Base-by-base conservation (phyloP, 1,140 invertebrate species). In the Platyura marginata region DNA sequence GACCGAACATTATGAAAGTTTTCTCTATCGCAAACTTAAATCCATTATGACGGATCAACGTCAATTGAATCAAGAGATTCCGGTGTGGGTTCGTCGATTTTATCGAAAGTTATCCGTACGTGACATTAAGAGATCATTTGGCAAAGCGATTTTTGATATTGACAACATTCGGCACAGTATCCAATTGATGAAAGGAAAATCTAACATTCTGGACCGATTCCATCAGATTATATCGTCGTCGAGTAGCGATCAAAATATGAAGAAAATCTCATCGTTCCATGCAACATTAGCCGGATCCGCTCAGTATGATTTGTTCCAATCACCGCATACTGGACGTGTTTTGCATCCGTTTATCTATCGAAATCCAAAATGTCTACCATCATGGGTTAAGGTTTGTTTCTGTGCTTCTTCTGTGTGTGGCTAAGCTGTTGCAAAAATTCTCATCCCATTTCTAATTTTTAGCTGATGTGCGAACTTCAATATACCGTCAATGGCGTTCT, bases 51-150 rank as follows among this genome's bases (percentile, higher is more conserved):
- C 56, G 25, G n/a, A n/a, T n/a, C n/a, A n/a, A n/a, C n/a, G n/a
- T n/a, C n/a, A n/a, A n/a, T 34, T 45, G 3, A 40, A 54, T 21
- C 48, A 25, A 13, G 42, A 48, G 11, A 42, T 50, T 32, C 54
- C 63, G 8, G 48, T 60, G 3, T 54, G 54, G 25, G 47, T 69
- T 13, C 51, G 61, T 23, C 63, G 73, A 34, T 49, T 75, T 0
- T 69, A 71, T 40, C 52, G 74, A 42, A 78, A 79, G 56, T 56
- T 79, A 9, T 59, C 63, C 4, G 57, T 76, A n/a, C 60, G 75
- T 39, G 71, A 75, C 56, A 62, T 67, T 42, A 75, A 77, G 49
- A 53, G 72, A 15, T 68, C 74, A 45, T 64, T 65, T 38, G 66
- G 69, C 44, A 55, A 71, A 21, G 58, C 65, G 3, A 47, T 75